phyloP scores from a whole-genome alignment of 37 sponge, comb jelly and placozoan species.

The Theonella swinhoei region DNA sequence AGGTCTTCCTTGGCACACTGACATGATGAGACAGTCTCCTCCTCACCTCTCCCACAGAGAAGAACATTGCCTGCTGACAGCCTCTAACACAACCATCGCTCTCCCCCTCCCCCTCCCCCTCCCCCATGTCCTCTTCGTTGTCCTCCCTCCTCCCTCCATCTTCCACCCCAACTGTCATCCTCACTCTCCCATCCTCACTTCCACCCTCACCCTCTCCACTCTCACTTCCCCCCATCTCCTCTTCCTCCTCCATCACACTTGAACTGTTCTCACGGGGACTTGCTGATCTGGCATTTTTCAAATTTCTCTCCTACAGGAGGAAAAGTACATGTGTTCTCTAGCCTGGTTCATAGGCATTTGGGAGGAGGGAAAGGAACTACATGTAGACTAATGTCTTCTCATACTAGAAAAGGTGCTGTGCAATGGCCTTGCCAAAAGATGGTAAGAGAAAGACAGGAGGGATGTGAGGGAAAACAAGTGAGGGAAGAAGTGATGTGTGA shows the following conservation, averaged over 20 bases:
- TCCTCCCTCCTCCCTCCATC: background rate
- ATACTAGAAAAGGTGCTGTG: too few relatives aligned
- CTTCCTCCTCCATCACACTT: background rate
- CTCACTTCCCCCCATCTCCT: background rate
- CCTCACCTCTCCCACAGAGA: constrained; percentile 78
- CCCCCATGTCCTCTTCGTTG: background rate
- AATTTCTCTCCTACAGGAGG: background rate
- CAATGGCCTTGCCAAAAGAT: too few relatives aligned
- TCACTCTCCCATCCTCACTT: too few relatives aligned
- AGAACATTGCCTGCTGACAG: too few relatives aligned
- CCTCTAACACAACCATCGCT: too few relatives aligned
- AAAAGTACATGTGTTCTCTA: too few relatives aligned
- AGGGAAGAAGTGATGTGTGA: too few relatives aligned
- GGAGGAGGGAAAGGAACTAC: too few relatives aligned
- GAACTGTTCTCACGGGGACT: background rate
- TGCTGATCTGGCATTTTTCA: background rate
- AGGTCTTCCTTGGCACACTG: constrained; percentile 44
- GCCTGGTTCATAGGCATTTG: too few relatives aligned
- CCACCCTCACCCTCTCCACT: background rate
- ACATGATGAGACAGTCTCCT: constrained; percentile 51
- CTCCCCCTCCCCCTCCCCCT: constrained; percentile 31
- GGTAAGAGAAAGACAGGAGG: too few relatives aligned
- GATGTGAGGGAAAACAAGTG: too few relatives aligned
- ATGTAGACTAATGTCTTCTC: too few relatives aligned
- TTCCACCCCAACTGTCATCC: constrained; percentile 1